Evolutionary conservation across 2,797 vertebrate species (phyloP).

Genomic region (Paramormyrops hopkinsi): DNA sequence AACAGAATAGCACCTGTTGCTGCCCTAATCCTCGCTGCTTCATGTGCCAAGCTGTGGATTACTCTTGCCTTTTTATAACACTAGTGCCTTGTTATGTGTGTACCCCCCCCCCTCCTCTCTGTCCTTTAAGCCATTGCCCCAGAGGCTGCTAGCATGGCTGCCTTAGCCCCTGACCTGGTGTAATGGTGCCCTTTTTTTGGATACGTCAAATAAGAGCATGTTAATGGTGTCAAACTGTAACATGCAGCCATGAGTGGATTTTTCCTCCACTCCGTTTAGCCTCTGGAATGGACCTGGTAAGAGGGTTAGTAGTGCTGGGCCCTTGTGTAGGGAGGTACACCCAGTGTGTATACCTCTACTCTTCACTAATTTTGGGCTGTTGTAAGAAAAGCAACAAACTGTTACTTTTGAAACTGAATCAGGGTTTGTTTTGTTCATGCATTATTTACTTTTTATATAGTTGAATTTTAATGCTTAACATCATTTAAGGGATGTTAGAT

Average conservation of each 20-base stretch:
- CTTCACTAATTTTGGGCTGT: not conserved
- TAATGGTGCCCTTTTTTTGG: not conserved
- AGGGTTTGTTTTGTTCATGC: not conserved
- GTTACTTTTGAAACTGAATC: not conserved
- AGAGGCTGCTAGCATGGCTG: not conserved
- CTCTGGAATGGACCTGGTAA: not conserved
- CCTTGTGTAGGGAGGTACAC: not conserved
- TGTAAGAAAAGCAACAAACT: not conserved
- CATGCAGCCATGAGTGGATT: not conserved
- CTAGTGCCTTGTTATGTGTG: not conserved
- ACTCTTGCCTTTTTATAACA: not conserved
- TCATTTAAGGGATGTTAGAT: not conserved
- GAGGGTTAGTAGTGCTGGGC: not conserved
- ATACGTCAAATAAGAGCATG: not conserved
- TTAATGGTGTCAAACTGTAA: not conserved
- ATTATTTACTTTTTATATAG: not conserved
- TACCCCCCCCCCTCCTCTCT: no score
- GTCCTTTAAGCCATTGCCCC: constrained; percentile 6
- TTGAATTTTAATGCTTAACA: not conserved
- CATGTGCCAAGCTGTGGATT: not conserved
- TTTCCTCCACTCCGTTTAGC: not conserved
- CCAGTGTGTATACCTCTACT: not conserved
- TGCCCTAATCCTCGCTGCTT: not conserved
- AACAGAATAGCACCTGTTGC: not conserved
- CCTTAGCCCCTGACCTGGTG: not conserved